Evolutionary conservation across 1,140 invertebrate genomes (phyloP), one percentile per base, ranked within the genome.

Genomic region (Mamestra configurata): DNA sequence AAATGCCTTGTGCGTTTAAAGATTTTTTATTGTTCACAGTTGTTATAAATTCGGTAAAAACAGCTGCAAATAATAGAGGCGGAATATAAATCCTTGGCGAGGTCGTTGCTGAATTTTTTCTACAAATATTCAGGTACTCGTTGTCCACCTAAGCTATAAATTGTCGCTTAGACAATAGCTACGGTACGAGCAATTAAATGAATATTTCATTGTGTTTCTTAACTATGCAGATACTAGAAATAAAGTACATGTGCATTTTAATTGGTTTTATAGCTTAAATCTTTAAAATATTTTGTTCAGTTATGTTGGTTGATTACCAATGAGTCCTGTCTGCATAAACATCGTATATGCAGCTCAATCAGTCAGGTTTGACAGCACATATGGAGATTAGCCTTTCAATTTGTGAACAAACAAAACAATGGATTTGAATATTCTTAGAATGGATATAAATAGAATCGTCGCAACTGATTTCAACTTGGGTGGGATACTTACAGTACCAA

Each of bases 161-260:
- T 88, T 82, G 57, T 78, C 53, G 35, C 71, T 77, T 81, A 81
- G 81, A 89, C 88, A 86, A 87, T 84, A 79, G 83, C 70, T 77
- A 79, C 82, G 77, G 77, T 83, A 84, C 81, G 71, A 59, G 68
- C 85, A 85, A 85, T 90, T 88, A 89, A 83, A 89, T 89, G 87
- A 91, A 91, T 90, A 88, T 88, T 89, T 89, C 84, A 90, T 89
- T 83, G 82, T 55, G 78, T 89, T 89, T 86, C 86, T 87, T 82
- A 31, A 76, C 61, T 76, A 76, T 70, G 68, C 61, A 66, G 61
- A 66, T 66, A 22, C 18, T 43, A 59, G 68, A 77, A 79, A 79
- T 70, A 57, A 35, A 57, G 24, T 70, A 75, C 76, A 49, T 73
- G 76, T 78, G 77, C 77, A 82, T 82, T 76, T 82, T 82, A 82